Evolutionary conservation across 2,797 vertebrate species (phyloP), one percentile per base, ranked within the genome.

Genomic region (Amblyopsis hoosieri): DNA sequence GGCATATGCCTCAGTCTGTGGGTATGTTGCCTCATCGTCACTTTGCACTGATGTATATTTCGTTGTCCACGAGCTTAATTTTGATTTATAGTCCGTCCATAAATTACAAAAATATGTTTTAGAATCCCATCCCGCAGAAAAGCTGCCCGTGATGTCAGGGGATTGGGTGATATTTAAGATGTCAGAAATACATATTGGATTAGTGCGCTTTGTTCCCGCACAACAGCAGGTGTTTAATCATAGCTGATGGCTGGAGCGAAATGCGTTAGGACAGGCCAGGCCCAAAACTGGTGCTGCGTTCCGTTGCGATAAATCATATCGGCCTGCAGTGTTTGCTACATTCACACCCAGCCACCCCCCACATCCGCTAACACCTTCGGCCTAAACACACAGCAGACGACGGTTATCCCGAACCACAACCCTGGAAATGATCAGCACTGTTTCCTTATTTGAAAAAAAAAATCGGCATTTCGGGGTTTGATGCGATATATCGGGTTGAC

Each of bases 131-230:
- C 93, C 94, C 81, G 90, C 85, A 92, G 94, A 95, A 94, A 96
- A 93, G 94, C 94, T 91, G 93, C 93, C 94, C 92, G 93, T 94
- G 94, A 94, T 97, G 96, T 96, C 95, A 95, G 94, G 96, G 95
- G 95, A 98, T 93, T 94, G 94, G 94, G 93, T 95, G 96, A 97
- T 97, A 96, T 97, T 96, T 96, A 96, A 96, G 95, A 95, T 96
- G 96, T 97, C 95, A 97, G 94, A 96, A 96, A 96, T 95, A 96
- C 96, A 97, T 97, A 97, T 97, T 96, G 96, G 95, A 97, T 97
- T 97, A 97, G 95, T 88, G 94, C 92, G 95, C 94, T 96, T 97
- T 97, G 96, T 97, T 95, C 94, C 94, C 93, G 91, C 90, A 93
- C 94, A 95, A 95, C 95, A 97, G 95, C 95, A 97, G 96, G 95